These are phyloP conservation scores for Trissoscelio sp. DNA, from an alignment of 2,888 invertebrate genomes.

Conservation along the genomic window DNA sequence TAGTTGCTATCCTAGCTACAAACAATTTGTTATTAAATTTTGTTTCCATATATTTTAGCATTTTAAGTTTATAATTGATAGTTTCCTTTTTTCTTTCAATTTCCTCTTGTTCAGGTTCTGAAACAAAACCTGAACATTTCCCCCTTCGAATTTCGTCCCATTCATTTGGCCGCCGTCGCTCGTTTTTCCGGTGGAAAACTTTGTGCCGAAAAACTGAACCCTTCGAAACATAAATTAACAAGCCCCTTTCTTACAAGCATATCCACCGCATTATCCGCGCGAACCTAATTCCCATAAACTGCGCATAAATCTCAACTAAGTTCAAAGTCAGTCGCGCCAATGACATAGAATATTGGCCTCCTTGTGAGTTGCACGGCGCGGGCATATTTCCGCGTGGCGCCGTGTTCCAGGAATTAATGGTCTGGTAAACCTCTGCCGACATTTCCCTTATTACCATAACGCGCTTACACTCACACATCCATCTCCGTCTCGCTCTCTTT, in stretches of 20 bases:
- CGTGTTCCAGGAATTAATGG: slow-evolving; percentile 60
- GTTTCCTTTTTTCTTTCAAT: no score
- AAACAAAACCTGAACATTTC: no score
- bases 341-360: slow-evolving; percentile 59
- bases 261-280: slow-evolving; percentile 47
- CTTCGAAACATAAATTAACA: slow-evolving; percentile 61
- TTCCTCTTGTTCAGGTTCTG: no score
- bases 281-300: slow-evolving; percentile 61
- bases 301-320: slow-evolving; percentile 59
- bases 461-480: slow-evolving; percentile 17
- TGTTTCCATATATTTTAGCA: no score
- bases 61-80: no score
- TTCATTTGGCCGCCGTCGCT: slow-evolving; percentile 8
- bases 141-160: not conserved
- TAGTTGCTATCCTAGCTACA: no score
- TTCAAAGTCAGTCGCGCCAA: slow-evolving; percentile 58
- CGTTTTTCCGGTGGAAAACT: slow-evolving; percentile 30
- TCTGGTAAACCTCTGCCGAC: slow-evolving; percentile 61
- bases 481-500: not conserved
- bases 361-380: slow-evolving; percentile 35
- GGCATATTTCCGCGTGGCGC: slow-evolving; percentile 58
- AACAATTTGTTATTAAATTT: no score
- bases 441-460: slow-evolving; percentile 63
- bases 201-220: slow-evolving; percentile 27
- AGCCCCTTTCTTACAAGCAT: slow-evolving; percentile 23